Evolutionary conservation across 2,797 vertebrate species (phyloP).

Genomic region (Lemur catta): DNA sequence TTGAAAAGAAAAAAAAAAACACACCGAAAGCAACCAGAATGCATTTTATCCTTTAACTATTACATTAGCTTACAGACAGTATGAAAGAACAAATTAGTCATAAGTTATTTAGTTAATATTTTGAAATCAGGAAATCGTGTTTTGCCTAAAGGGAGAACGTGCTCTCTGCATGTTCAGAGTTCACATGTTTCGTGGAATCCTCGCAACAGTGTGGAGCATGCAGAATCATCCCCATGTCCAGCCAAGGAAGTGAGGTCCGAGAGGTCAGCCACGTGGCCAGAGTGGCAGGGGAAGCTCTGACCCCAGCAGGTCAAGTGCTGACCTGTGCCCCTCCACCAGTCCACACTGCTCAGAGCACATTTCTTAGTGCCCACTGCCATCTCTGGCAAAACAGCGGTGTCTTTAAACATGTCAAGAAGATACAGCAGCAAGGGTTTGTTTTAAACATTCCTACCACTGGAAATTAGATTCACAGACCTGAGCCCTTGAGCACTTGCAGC

Average conservation of each 20-base stretch:
- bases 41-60: background rate
- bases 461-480: background rate
- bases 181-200: too few relatives aligned
- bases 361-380: background rate
- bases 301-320: rapidly evolving
- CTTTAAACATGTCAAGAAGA: background rate
- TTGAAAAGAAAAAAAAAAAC: background rate
- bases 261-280: rapidly evolving
- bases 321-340: background rate
- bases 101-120: background rate
- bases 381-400: background rate
- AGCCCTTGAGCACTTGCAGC: background rate
- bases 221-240: background rate
- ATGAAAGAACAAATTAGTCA: background rate
- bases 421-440: background rate
- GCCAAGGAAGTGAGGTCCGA: background rate
- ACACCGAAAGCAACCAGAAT: background rate
- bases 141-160: background rate
- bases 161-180: background rate
- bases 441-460: background rate
- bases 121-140: background rate
- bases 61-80: background rate
- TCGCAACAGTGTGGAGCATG: too few relatives aligned
- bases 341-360: background rate
- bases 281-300: background rate